Evolutionary conservation across 2,888 invertebrate genomes (phyloP).

Genomic region (Lumbricus terrestris): DNA sequence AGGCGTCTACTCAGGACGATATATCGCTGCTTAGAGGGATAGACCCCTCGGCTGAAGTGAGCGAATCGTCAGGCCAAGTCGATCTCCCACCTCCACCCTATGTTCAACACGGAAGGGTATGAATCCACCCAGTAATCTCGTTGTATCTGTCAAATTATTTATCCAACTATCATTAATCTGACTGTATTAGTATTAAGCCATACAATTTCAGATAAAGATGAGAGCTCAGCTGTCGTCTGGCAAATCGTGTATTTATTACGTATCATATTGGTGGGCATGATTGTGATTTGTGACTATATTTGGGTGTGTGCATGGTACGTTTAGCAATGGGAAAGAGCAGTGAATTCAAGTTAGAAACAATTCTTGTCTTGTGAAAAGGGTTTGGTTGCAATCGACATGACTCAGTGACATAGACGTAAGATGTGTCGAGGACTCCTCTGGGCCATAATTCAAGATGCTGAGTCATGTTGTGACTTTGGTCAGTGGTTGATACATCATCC

Average conservation of each 20-base stretch:
- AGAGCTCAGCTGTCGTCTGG: not conserved
- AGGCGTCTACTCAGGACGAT: conserved; percentile 59
- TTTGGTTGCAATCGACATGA: too few species aligned
- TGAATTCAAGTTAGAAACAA: not conserved
- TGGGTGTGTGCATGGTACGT: not conserved
- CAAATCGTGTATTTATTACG: too few species aligned
- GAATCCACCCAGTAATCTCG: not conserved
- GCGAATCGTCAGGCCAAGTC: conserved; percentile 42
- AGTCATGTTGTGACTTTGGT: too few species aligned
- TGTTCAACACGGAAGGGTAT: not conserved
- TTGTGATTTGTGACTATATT: not conserved
- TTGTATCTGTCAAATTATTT: not conserved
- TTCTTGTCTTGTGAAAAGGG: too few species aligned
- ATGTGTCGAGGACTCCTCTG: too few species aligned
- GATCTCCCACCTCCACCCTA: conserved; percentile 9
- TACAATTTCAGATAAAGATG: not conserved
- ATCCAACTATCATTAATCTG: not conserved
- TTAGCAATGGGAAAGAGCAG: not conserved
- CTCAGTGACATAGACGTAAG: too few species aligned
- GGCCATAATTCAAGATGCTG: too few species aligned
- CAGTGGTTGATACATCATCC: too few species aligned
- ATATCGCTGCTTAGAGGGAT: conserved; percentile 59
- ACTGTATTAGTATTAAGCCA: not conserved
- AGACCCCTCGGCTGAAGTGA: conserved; percentile 46
- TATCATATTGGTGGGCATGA: too few species aligned